Base-by-base conservation (phyloP, 1,140 invertebrate genomes). In the Calephelis virginiensis region DNA sequence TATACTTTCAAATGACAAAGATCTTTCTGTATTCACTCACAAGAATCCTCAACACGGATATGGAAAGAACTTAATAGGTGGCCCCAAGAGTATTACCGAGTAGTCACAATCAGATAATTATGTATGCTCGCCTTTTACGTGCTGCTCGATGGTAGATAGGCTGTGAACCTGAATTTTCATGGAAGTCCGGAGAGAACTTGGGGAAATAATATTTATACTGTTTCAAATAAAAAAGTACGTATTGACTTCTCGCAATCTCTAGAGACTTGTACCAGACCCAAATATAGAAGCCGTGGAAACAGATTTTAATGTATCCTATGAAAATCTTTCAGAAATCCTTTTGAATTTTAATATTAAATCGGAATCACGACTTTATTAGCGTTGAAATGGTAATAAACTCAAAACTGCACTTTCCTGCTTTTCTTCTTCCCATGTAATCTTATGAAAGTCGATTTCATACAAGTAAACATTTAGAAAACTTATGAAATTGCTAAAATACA, bases 251-350 rank as follows among this genome's bases (percentile, higher is more conserved):
- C 48, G 6, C 48, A 45, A 59, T 28, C 14, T 67, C 74, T 75
- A 68, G 66, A 75, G 12, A 53, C 37, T 78, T 82, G 64, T 4
- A 68, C 75, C 79, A 73, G 10, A 70, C 10, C 13, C 67, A 66
- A 80, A 79, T 72, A 78, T 70, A 72, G 80, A 75, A 81, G 77
- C 82, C 71, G 77, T 86, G 71, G 82, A 86, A 87, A 89, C 86
- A 90, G 88, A 89, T 90, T 90, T 90, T 89, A 87, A 90, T 87
- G 88, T 80, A 85, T 89, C 86, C 86, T 87, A 90, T 89, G 88
- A 90, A 90, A 88, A 89, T 90, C 80, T 87, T 86, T 81, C 85
- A 75, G 73, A 77, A 81, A 77, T 64, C 81, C 76, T 81, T 87
- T 86, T 86, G 87, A 87, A 89, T 89, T 89, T 90, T 89, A 87